phyloP scores from a whole-genome alignment of 1,140 invertebrate genomes.

The Arctopsyche grandis region DNA sequence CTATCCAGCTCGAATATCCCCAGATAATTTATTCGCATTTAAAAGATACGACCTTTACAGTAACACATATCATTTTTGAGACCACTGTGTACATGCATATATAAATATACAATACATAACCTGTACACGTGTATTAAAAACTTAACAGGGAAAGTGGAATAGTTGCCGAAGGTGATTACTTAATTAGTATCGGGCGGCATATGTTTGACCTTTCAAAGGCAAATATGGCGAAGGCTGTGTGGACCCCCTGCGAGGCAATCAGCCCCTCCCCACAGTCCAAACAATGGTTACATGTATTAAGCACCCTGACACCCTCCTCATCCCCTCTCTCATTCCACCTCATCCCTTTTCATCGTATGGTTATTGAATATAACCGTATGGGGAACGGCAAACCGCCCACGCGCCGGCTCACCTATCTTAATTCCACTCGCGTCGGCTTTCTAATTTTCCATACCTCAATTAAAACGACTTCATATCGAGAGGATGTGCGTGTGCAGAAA shows the following conservation, averaged over 20 bases:
- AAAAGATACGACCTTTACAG: too few relatives aligned
- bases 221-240: slow-evolving; percentile 30
- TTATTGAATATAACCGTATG: slow-evolving; percentile 44
- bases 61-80: too few relatives aligned
- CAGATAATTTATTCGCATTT: too few relatives aligned
- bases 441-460: slow-evolving; percentile 55
- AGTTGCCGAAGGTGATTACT: slow-evolving; percentile 31
- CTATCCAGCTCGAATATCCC: too few relatives aligned
- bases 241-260: slow-evolving; percentile 30
- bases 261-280: slow-evolving; percentile 36
- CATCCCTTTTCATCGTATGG: slow-evolving; percentile 20
- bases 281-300: slow-evolving; percentile 46
- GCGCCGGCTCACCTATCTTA: slow-evolving; percentile 34
- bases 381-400: not conserved
- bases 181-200: slow-evolving; percentile 43
- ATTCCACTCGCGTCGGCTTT: slow-evolving; percentile 48
- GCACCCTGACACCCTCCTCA: not conserved
- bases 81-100: not conserved
- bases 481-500: not conserved
- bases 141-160: not conserved
- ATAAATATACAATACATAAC: not conserved
- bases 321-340: not conserved
- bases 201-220: slow-evolving; percentile 42
- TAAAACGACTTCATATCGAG: slow-evolving; percentile 43
- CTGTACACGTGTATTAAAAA: slow-evolving; percentile 4